A percentile compares a stretch with the other conserved stretches of the same genome.
Evolutionary conservation across 2,888 invertebrate species (phyloP).

Genomic region (Margaritifera margaritifera): DNA sequence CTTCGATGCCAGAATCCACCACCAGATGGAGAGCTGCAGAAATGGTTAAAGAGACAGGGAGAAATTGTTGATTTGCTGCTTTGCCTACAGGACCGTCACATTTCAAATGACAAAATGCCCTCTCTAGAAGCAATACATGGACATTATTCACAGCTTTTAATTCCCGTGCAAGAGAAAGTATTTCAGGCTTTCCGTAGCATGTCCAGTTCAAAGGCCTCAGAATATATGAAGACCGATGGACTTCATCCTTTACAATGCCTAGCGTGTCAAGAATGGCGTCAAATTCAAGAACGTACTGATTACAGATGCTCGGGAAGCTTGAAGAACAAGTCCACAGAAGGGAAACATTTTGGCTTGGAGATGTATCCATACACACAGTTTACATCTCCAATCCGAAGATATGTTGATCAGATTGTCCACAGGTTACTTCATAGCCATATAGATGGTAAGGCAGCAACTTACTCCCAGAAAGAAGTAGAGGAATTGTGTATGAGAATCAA

Average conservation of each 20-base stretch:
- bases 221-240: conserved; percentile 10
- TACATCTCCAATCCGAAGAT: conserved; percentile 33
- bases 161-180: too few relatives aligned
- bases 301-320: conserved; percentile 17
- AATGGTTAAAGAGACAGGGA: conserved; percentile 25
- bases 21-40: conserved; percentile 22
- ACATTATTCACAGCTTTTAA: too few relatives aligned
- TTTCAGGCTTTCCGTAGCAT: too few relatives aligned
- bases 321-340: conserved; percentile 1
- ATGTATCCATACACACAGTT: conserved; percentile 27
- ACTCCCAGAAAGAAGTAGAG: conserved; percentile 21
- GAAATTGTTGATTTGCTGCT: conserved; percentile 27
- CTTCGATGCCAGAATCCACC: conserved; percentile 41
- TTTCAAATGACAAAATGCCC: not conserved
- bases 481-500: conserved; percentile 27
- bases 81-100: conserved; percentile 25
- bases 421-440: conserved; percentile 35
- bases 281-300: conserved; percentile 20
- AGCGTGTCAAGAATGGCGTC: conserved; percentile 22
- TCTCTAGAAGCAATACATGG: too few relatives aligned
- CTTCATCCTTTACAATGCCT: conserved; percentile 18
- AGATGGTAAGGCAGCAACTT: conserved; percentile 14
- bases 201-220: not conserved
- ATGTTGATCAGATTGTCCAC: conserved; percentile 27
- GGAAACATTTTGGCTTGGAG: conserved; percentile 30